Evolutionary conservation across 2,888 invertebrate genomes (phyloP).

Genomic region (Marronus borbonicus): DNA sequence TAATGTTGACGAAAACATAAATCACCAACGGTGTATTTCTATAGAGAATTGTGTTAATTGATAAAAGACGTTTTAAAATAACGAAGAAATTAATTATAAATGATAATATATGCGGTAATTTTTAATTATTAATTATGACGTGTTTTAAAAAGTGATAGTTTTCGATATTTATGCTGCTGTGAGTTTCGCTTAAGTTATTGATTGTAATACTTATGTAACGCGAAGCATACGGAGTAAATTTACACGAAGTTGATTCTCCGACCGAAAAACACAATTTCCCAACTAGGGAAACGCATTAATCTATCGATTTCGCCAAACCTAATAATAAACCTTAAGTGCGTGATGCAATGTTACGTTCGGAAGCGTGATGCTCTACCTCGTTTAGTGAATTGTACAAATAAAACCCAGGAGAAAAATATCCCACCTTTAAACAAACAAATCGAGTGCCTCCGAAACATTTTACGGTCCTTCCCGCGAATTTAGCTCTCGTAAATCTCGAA

Average conservation of each 20-base stretch:
- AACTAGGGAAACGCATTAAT: slow-evolving; percentile 8
- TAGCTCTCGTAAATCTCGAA: slow-evolving; percentile 24
- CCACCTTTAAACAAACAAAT: slow-evolving; percentile 22
- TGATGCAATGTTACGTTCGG: background rate
- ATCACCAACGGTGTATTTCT: too few relatives aligned
- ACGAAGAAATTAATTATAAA: too few relatives aligned
- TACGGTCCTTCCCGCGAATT: slow-evolving; percentile 24
- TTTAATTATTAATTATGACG: too few relatives aligned
- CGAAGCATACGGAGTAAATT: background rate
- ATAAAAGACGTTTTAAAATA: too few relatives aligned
- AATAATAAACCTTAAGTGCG: slow-evolving; percentile 4
- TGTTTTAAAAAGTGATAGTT: too few relatives aligned
- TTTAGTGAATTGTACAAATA: slow-evolving; percentile 11
- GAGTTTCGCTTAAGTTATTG: too few relatives aligned
- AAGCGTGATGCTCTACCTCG: background rate
- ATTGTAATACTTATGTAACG: too few relatives aligned
- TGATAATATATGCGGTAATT: too few relatives aligned
- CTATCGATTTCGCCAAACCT: slow-evolving; percentile 4
- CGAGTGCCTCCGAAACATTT: slow-evolving; percentile 6
- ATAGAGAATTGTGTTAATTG: too few relatives aligned
- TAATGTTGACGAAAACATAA: too few relatives aligned
- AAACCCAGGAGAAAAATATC: slow-evolving; percentile 10
- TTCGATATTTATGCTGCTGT: too few relatives aligned
- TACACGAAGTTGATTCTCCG: background rate
- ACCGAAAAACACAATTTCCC: slow-evolving; percentile 9